A percentile compares a stretch with the other conserved stretches of the same genome.
Conservation (phyloP, 2,113 vertebrate genomes). For the Aepyceros melampus region DNA sequence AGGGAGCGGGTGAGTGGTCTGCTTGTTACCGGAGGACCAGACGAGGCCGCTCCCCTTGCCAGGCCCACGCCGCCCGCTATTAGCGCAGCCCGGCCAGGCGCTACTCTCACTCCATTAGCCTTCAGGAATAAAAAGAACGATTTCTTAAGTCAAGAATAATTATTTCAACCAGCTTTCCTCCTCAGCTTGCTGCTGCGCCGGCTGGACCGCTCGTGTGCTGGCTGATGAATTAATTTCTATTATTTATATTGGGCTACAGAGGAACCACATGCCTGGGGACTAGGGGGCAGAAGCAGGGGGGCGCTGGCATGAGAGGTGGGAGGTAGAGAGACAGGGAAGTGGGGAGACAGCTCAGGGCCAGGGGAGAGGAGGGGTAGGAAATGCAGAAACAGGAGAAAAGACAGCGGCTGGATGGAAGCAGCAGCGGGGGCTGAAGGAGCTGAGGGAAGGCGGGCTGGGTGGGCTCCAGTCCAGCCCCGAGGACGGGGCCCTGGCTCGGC, state of each 20-base stretch:
- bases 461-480: not conserved
- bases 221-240: conserved; percentile 83
- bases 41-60: conserved; percentile 27
- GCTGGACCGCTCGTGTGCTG: conserved; percentile 47
- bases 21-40: conserved; percentile 70
- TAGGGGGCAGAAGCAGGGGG: not conserved
- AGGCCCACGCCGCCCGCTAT: conserved; percentile 67
- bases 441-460: not conserved
- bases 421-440: not conserved
- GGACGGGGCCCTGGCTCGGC: not conserved
- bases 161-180: conserved; percentile 82
- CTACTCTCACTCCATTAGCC: conserved; percentile 83
- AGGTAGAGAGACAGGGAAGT: not conserved
- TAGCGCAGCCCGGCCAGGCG: conserved; percentile 70
- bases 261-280: not conserved
- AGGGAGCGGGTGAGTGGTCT: not conserved
- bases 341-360: not conserved
- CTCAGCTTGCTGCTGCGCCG: conserved; percentile 60
- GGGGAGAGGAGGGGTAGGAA: not conserved
- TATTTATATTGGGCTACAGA: conserved; percentile 79
- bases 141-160: conserved; percentile 82
- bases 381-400: not conserved
- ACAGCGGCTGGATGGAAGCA: not conserved
- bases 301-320: not conserved
- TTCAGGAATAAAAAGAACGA: conserved; percentile 82